Conservation (phyloP, 2,797 vertebrate genomes). For the Hemitrygon akajei region DNA sequence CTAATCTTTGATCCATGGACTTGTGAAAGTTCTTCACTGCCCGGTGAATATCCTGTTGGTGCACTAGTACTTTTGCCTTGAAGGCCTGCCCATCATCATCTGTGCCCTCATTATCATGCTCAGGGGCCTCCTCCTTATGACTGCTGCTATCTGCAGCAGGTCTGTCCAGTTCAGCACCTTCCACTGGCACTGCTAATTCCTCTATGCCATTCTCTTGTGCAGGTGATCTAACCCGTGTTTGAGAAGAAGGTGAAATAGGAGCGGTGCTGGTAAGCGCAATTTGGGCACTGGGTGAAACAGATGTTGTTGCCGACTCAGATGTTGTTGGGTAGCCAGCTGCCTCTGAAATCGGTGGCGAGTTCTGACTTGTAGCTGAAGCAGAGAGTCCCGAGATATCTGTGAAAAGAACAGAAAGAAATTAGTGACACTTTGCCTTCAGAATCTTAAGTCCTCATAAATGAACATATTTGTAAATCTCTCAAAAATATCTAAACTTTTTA, state of each 20-base stretch:
- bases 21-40: conserved; percentile 33
- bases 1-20: conserved; percentile 26
- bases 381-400: neutral
- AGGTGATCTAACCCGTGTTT: neutral
- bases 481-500: conserved; percentile 12
- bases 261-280: conserved; percentile 21
- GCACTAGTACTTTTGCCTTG: conserved; percentile 31
- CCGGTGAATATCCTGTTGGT: conserved; percentile 34
- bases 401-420: neutral
- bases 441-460: neutral
- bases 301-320: neutral
- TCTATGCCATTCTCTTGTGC: neutral
- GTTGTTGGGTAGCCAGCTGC: neutral
- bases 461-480: neutral
- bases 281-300: neutral
- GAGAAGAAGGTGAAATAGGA: conserved; percentile 5
- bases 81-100: conserved; percentile 25
- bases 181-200: conserved; percentile 15
- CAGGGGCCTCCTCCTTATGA: neutral
- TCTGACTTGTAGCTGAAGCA: conserved; percentile 24
- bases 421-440: neutral
- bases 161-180: neutral
- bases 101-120: neutral
- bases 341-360: conserved; percentile 8
- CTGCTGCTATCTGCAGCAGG: neutral